Conservation (phyloP, 2,888 invertebrate species). For the Osedax fenrisi region DNA sequence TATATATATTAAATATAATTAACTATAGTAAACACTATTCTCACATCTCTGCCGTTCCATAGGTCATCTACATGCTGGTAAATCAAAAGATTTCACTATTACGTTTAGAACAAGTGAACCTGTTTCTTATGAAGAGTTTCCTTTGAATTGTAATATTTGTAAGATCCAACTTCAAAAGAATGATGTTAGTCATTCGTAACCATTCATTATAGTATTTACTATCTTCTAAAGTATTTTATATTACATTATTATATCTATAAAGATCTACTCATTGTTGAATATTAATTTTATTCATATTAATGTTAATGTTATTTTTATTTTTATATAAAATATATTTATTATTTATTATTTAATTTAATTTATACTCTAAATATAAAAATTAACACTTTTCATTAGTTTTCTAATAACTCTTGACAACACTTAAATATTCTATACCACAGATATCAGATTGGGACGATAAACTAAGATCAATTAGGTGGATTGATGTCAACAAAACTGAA, state of each 20-base stretch:
- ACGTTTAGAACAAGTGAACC: conserved; percentile 53
- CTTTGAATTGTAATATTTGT: conserved; percentile 42
- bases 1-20: neutral
- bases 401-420: too few relatives aligned
- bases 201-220: neutral
- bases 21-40: neutral
- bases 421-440: too few relatives aligned
- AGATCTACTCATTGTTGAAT: too few relatives aligned
- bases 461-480: conserved; percentile 48
- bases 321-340: too few relatives aligned
- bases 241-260: too few relatives aligned
- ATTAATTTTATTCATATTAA: neutral
- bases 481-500: conserved; percentile 42
- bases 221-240: too few relatives aligned
- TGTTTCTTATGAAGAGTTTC: conserved; percentile 40
- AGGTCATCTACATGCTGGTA: conserved; percentile 48
- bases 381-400: too few relatives aligned
- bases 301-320: too few relatives aligned
- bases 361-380: too few relatives aligned
- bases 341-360: too few relatives aligned
- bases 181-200: conserved; percentile 36
- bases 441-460: conserved; percentile 50
- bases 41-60: conserved; percentile 22
- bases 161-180: conserved; percentile 47
- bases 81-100: conserved; percentile 54